Evolutionary conservation across 2,797 vertebrate species (phyloP), one percentile per base, ranked within the genome.

Genomic region (Cossypha dichroa): DNA sequence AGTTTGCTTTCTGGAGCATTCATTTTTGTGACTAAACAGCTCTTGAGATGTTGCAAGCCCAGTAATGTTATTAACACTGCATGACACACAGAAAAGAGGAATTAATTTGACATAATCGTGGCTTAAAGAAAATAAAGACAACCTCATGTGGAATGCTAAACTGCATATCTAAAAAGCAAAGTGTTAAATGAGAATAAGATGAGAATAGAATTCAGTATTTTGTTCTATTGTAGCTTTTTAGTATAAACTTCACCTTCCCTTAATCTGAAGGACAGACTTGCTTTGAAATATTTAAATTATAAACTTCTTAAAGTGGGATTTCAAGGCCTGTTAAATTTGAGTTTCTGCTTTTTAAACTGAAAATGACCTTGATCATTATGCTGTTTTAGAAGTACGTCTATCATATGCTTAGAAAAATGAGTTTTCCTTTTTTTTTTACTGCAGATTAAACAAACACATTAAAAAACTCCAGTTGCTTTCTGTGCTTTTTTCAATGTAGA

Each of bases 221-320:
- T 82, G 63, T 74, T 88, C 77, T 86, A 60, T 58, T 94, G 64
- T 68, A 79, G 78, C 45, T 85, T 78, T 90, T 90, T 11, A 78
- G 73, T 58, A 38, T 56, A 91, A 93, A 43, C 82, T 82, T 94
- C 93, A 90, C 91, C 91, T 92, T 95, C 78, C 51, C 85, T 76
- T 94, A 93, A 88, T 92, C 72, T 93, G 86, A 90, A 78, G 79
- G 82, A 79, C 79, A 93, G 80, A 79, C 41, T 88, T 5, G 33
- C 89, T 94, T 96, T 94, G 79, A 95, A 94, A 97, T 80, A 72
- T 48, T 91, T 88, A 95, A 94, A 94, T 92, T 88, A 83, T 67
- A 88, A 88, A 86, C 82, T 80, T 88, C 79, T 96, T 94, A 58
- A 34, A 75, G 70, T 76, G 63, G 70, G 87, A 94, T 96, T 94